Conservation (phyloP, 2,113 vertebrate species). For the Prietella phreatophila region DNA sequence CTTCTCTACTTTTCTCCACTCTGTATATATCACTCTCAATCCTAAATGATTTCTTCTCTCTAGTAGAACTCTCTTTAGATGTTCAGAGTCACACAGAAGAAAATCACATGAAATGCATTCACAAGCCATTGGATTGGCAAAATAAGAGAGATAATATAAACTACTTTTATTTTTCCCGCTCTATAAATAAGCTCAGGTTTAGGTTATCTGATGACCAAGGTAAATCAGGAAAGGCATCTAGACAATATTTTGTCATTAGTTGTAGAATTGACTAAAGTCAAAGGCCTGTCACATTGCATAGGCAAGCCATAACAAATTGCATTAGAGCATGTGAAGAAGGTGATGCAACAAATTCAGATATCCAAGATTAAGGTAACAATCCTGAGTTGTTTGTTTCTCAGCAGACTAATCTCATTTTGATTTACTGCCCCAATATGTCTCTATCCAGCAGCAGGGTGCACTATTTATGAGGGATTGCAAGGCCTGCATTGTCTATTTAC, state of each 20-base stretch:
- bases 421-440: conserved; percentile 28
- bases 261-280: background rate
- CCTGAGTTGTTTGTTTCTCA: conserved; percentile 12
- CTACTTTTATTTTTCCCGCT: background rate
- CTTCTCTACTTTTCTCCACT: conserved; percentile 15
- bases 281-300: background rate
- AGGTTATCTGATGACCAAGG: background rate
- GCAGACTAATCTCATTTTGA: conserved; percentile 19
- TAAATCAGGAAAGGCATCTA: background rate
- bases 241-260: background rate
- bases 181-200: background rate
- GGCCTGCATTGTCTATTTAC: conserved; percentile 44
- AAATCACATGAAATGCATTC: background rate
- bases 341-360: conserved; percentile 24
- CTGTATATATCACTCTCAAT: background rate
- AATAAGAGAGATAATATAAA: background rate
- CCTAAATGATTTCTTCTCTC: background rate
- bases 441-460: conserved; percentile 31
- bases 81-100: background rate
- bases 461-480: conserved; percentile 50
- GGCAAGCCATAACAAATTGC: background rate
- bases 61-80: background rate
- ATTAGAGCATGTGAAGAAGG: background rate
- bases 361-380: conserved; percentile 15
- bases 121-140: background rate